Base-by-base conservation (phyloP, 2,113 vertebrate species). In the Marmota monax region DNA sequence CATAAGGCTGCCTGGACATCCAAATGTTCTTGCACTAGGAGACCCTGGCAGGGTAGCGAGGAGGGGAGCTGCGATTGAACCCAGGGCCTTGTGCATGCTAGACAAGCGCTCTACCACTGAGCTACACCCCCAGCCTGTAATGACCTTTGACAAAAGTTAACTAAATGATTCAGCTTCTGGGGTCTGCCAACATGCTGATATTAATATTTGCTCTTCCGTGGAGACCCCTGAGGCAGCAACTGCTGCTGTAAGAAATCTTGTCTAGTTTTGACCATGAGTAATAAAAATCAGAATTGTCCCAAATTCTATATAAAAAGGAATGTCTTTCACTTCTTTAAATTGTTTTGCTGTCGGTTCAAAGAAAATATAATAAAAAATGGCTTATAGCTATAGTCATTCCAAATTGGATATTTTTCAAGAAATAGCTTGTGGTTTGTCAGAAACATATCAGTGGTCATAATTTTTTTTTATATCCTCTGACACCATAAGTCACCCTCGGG, bases 401-500 rank as follows among this genome's bases (percentile, higher is more conserved):
- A 96, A 89, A 88, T 7, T 69, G 86, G 85, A 25, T 93, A 69
- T 89, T 92, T 97, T 70, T 84, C 79, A 89, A 80, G 32, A 73
- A 92, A 79, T 88, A 58, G 56, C 84, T 95, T 92, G 14, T n/a
- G 94, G 10, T 93, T 89, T 92, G 79, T 96, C 73, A 73, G 92
- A 97, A 95, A 91, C 58, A 9, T 95, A 89, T 84, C 93, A 94
- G 51, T 89, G 58, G 88, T 91, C 93, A 70, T 97, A 97, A 96
- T 94, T 85, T 37, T 18, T 11, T 77, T 96, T 95, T 95, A 95
- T 82, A 34, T 73, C 42, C 37, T 77, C 80, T 96, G 91, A 77
- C 51, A 29, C 42, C 17, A 2, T 83, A 58, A 45, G 56, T 95
- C 22, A 34, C 83, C 92, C 92, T 84, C n/a, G 90, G 92, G 88